phyloP scores from a whole-genome alignment of 2,888 invertebrate species.

The Agonum fuliginosum region DNA sequence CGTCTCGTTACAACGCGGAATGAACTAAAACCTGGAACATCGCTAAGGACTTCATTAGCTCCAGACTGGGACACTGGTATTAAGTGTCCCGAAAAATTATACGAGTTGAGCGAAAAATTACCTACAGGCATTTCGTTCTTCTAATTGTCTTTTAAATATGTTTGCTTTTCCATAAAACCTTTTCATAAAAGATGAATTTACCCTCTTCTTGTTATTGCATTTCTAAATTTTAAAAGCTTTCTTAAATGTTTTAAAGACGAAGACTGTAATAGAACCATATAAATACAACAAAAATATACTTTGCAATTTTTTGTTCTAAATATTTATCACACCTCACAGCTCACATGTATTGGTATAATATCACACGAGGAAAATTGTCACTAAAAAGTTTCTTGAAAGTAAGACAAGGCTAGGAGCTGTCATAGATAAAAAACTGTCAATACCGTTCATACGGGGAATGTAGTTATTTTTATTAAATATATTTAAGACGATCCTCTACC shows the following conservation, averaged over 20 bases:
- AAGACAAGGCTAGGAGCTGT: too few species aligned
- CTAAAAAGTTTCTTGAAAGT: too few species aligned
- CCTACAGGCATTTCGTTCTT: not conserved
- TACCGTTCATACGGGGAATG: too few species aligned
- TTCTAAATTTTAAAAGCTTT: not conserved
- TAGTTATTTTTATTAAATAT: too few species aligned
- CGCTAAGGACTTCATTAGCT: slow-evolving; percentile 47
- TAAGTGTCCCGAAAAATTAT: slow-evolving; percentile 40
- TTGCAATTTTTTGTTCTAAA: too few species aligned
- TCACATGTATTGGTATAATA: too few species aligned
- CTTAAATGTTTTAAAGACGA: not conserved
- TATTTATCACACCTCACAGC: too few species aligned
- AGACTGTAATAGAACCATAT: too few species aligned
- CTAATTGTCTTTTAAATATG: slow-evolving; percentile 36
- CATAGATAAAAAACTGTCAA: too few species aligned
- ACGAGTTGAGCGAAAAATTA: slow-evolving; percentile 23
- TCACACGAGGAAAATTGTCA: too few species aligned
- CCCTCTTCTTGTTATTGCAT: slow-evolving; percentile 1
- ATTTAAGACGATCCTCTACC: too few species aligned
- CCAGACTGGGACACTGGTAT: slow-evolving; percentile 21
- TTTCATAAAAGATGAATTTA: slow-evolving; percentile 12
- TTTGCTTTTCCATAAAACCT: slow-evolving; percentile 13
- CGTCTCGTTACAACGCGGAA: slow-evolving; percentile 51
- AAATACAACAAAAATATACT: too few species aligned
- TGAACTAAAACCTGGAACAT: slow-evolving; percentile 39